Base-by-base conservation (phyloP, 1,140 invertebrate species). In the Drosophila repleta region DNA sequence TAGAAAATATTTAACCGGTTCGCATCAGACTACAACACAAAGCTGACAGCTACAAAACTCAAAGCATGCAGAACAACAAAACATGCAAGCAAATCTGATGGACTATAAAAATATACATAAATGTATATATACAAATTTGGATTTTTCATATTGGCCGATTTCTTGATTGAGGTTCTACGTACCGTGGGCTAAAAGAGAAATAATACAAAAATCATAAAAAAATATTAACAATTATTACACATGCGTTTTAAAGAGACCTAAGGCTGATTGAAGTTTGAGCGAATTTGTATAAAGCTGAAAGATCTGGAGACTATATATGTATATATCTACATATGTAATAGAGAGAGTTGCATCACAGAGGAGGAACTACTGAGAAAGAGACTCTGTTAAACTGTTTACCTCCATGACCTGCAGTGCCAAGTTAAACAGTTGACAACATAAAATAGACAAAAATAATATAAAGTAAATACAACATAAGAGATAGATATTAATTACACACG, bases 391-490 rank as follows among this genome's bases (percentile, higher is more conserved):
- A 61, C 61, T 72, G 49, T 85, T 85, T 85, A 85, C 82, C 82
- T 85, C 82, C 82, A 85, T 82, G 74, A 85, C 82, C 82, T 85
- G 62, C 64, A 58, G 65, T 74, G 61, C 75, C 66, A 83, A 68
- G 58, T 64, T 67, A 84, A 73, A 49, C 21, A 74, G 41, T 48
- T 77, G 58, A 39, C 70, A 81, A 85, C 82, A 87, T 85, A 87
- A 85, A 85, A 87, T 79, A 87, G 82, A 85, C 63, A 66, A 82
- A 76, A 71, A 61, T 55, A 67, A 66, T 61, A 64, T 62, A 68
- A 76, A 68, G 74, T 85, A 46, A 87, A 74, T 84, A 80, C 76
- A 76, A 83, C 68, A 65, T 60, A 72, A 79, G 67, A 85, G 67
- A 84, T 39, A 60, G 64, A 74, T 63, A 76, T 64, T 63, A 72